These are phyloP conservation scores for Oasisia sp. DNA, from an alignment of 2,888 invertebrate species.

Conservation along the genomic window DNA sequence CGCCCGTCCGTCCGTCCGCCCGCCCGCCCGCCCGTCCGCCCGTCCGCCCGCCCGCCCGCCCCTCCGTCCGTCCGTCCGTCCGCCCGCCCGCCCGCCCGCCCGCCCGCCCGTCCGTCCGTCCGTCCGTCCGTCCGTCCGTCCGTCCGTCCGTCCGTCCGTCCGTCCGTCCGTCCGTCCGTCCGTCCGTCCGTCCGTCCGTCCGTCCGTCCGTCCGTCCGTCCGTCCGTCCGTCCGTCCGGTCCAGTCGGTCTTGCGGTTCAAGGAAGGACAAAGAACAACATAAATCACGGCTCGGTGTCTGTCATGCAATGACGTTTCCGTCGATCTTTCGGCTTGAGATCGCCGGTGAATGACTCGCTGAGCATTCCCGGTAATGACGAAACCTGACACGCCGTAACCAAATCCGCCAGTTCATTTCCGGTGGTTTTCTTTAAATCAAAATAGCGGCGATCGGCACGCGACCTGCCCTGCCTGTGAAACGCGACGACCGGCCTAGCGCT, in stretches of 20 bases:
- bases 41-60: too few relatives aligned
- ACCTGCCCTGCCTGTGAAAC: background rate
- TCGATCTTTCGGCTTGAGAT: background rate
- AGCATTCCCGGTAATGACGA: slow-evolving; percentile 13
- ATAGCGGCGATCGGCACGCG: slow-evolving; percentile 13
- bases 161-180: slow-evolving; percentile 19
- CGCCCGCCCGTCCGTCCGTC: too few relatives aligned
- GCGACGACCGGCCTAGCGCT: background rate
- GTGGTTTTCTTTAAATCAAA: slow-evolving; percentile 17
- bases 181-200: slow-evolving; percentile 17
- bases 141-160: background rate
- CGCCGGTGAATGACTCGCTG: background rate
- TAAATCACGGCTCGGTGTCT: too few relatives aligned
- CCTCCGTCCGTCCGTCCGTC: too few relatives aligned
- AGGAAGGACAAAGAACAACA: too few relatives aligned
- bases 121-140: too few relatives aligned
- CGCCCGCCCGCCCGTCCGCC: too few relatives aligned
- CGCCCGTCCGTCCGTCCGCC: too few relatives aligned
- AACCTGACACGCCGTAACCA: slow-evolving; percentile 1
- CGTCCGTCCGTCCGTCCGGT: slow-evolving; percentile 11
- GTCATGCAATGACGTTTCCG: background rate
- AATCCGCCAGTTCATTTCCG: slow-evolving; percentile 13
- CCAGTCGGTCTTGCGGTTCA: background rate
- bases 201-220: background rate
- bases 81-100: too few relatives aligned